phyloP scores from a whole-genome alignment of 2,113 vertebrate genomes.

The Pampusana beccarii region DNA sequence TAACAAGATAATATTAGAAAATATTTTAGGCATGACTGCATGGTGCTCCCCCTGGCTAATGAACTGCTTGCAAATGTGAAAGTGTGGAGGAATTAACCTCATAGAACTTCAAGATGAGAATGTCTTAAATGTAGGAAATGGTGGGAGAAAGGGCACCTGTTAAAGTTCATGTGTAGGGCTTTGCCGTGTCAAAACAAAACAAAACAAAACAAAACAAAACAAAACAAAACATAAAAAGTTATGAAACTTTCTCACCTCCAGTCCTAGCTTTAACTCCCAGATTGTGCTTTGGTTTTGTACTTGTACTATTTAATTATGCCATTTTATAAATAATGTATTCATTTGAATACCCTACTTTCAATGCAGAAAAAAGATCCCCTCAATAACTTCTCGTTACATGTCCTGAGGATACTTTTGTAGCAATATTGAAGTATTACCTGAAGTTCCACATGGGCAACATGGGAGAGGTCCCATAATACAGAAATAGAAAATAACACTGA shows the following conservation, averaged over 20 bases:
- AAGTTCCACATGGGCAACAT: background rate
- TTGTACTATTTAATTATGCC: background rate
- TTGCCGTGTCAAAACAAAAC: background rate
- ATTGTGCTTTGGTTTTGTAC: background rate
- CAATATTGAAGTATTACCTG: background rate
- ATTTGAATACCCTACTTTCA: background rate
- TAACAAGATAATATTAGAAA: background rate
- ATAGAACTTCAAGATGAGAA: background rate
- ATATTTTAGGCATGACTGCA: background rate
- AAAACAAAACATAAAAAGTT: background rate
- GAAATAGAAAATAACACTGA: background rate
- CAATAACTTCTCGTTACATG: rapidly evolving
- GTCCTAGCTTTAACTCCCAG: background rate
- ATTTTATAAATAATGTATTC: background rate
- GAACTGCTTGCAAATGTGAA: background rate
- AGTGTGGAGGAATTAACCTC: background rate
- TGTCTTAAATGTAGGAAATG: background rate
- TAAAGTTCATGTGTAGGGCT: background rate
- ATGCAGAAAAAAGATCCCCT: background rate
- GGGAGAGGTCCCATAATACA: background rate
- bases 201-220: background rate
- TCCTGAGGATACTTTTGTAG: background rate
- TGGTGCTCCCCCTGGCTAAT: background rate
- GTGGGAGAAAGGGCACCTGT: background rate
- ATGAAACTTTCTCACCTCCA: background rate